Conservation (phyloP, 2,888 invertebrate genomes). For the Pimpla rufipes region DNA sequence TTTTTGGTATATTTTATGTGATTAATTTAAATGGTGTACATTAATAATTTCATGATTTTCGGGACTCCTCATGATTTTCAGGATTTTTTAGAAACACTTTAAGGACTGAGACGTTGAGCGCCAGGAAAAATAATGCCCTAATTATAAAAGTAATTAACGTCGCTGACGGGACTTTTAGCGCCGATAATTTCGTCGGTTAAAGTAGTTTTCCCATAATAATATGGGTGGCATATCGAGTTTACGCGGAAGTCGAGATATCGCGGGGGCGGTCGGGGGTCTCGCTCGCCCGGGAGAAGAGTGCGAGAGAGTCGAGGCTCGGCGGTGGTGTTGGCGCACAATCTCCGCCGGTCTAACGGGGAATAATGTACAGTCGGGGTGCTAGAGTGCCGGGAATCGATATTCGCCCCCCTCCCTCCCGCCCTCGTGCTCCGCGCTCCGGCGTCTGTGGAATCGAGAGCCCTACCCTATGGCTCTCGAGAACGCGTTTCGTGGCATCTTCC, state of each 20-base stretch:
- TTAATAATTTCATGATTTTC: too few species aligned
- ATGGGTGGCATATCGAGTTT: constrained; percentile 27
- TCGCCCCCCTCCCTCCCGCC: constrained; percentile 40
- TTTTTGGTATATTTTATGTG: too few species aligned
- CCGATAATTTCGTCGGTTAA: not conserved
- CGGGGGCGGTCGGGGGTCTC: constrained; percentile 2
- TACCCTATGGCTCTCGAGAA: constrained; percentile 34
- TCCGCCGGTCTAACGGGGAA: constrained; percentile 38
- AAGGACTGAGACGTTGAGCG: not conserved
- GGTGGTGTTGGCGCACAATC: constrained; percentile 24
- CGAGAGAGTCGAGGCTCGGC: constrained; percentile 27
- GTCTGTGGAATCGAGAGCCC: constrained; percentile 32
- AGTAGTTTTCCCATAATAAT: constrained; percentile 15
- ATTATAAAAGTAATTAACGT: not conserved
- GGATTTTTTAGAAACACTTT: not conserved
- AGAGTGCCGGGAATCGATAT: constrained; percentile 60
- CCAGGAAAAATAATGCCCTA: not conserved
- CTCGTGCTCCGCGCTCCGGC: constrained; percentile 33
- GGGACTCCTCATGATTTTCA: too few species aligned
- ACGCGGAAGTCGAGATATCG: constrained; percentile 25
- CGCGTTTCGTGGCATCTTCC: constrained; percentile 48
- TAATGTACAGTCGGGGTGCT: constrained; percentile 17
- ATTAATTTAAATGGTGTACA: too few species aligned
- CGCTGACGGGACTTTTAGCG: not conserved
- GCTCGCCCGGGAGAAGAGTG: constrained; percentile 21